These are phyloP conservation scores for Geodia barretti DNA, from an alignment of 37 sponge, comb jelly and placozoan genomes.

Conservation along the genomic window DNA sequence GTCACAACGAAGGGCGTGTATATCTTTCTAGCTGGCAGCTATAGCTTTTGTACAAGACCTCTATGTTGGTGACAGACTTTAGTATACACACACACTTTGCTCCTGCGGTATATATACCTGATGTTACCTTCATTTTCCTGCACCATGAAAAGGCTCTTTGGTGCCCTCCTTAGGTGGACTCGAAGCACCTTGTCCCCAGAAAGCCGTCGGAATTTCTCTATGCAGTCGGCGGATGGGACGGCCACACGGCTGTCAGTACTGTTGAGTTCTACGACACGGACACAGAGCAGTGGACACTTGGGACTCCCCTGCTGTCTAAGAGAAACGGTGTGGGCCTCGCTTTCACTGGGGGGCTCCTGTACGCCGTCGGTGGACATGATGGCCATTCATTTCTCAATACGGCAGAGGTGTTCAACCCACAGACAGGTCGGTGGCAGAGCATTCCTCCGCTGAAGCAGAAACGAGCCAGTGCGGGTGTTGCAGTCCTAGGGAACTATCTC, in stretches of 20 bases:
- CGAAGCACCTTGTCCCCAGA: background rate
- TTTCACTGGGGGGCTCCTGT: conserved; percentile 12
- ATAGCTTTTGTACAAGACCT: too few relatives aligned
- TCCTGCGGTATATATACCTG: background rate
- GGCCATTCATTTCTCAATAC: conserved; percentile 31
- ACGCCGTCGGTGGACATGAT: conserved; percentile 53
- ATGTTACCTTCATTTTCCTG: background rate
- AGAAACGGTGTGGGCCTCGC: conserved; percentile 50
- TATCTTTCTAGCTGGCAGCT: too few relatives aligned
- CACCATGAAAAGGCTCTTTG: too few relatives aligned
- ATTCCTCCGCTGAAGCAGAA: conserved; percentile 17
- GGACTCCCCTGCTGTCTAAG: background rate
- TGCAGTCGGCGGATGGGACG: conserved; percentile 64
- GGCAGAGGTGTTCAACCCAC: conserved; percentile 27
- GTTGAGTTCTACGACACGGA: conserved; percentile 51
- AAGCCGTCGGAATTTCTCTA: conserved; percentile 30
- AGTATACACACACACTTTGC: too few relatives aligned
- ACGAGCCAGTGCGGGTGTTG: conserved; percentile 45
- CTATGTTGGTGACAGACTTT: too few relatives aligned
- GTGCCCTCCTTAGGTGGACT: background rate
- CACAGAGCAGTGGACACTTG: conserved; percentile 24
- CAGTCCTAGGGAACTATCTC: conserved; percentile 6
- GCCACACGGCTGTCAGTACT: conserved; percentile 34
- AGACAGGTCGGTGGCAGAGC: conserved; percentile 16
- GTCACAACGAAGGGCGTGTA: too few relatives aligned